These are phyloP conservation scores for Lerema accius DNA, from an alignment of 1,140 invertebrate genomes.

Conservation along the genomic window DNA sequence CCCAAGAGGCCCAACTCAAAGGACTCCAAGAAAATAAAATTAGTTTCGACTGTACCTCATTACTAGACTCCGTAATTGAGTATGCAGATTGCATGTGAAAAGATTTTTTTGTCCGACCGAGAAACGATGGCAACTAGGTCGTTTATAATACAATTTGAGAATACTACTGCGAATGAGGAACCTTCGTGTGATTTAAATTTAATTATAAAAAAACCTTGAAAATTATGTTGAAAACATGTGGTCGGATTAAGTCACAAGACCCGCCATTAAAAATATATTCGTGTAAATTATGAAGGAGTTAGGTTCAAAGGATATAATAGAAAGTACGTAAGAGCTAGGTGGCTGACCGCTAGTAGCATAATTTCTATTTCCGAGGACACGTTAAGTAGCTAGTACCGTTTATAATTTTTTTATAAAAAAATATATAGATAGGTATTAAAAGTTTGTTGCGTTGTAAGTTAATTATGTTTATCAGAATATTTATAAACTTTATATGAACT, in stretches of 20 bases:
- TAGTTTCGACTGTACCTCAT: conserved; percentile 66
- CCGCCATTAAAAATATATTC: conserved; percentile 32
- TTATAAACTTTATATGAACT: too few relatives aligned
- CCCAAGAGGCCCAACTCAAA: conserved; percentile 61
- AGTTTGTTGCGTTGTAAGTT: too few relatives aligned
- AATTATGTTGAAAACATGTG: conserved; percentile 17
- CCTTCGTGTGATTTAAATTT: conserved; percentile 20
- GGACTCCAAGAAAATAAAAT: conserved; percentile 65
- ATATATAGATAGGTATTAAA: too few relatives aligned
- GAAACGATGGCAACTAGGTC: conserved; percentile 31
- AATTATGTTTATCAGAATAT: too few relatives aligned
- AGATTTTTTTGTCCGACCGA: conserved; percentile 28
- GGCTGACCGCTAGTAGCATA: background rate
- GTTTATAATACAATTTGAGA: conserved; percentile 26
- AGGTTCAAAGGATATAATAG: conserved; percentile 16
- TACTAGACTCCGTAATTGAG: conserved; percentile 62
- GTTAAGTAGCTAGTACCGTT: background rate
- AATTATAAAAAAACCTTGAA: background rate
- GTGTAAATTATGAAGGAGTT: conserved; percentile 14
- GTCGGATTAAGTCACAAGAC: conserved; percentile 21
- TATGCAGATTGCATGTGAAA: conserved; percentile 58
- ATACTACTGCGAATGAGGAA: conserved; percentile 16
- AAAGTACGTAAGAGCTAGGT: conserved; percentile 8
- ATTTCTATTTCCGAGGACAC: background rate
- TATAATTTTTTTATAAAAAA: too few relatives aligned